Evolutionary conservation across 2,797 vertebrate genomes (phyloP).

Genomic region (Syngnathus rostellatus): DNA sequence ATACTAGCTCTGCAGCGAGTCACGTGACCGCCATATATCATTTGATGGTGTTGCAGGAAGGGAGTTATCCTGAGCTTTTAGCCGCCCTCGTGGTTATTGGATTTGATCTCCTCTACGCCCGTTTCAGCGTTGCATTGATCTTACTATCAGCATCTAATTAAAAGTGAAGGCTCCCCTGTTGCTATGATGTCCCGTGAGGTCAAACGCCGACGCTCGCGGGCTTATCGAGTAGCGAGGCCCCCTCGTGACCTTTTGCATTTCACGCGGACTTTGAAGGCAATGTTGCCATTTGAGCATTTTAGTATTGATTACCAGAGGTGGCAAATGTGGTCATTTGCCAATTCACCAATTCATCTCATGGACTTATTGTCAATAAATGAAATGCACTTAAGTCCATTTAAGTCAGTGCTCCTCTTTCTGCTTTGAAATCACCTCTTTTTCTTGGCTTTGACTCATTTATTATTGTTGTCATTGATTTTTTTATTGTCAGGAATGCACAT

Average conservation of each 20-base stretch:
- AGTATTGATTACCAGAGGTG: neutral
- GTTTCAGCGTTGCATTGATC: slow-evolving; percentile 12
- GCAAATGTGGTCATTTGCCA: neutral
- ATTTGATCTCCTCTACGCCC: neutral
- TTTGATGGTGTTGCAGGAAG: neutral
- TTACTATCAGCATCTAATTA: slow-evolving; percentile 43
- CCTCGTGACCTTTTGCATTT: neutral
- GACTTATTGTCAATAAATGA: too few relatives aligned
- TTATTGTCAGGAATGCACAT: too few relatives aligned
- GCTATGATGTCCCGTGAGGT: slow-evolving; percentile 36
- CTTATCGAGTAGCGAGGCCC: neutral
- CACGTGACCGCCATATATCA: slow-evolving; percentile 8
- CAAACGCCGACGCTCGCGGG: slow-evolving; percentile 18
- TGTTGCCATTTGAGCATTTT: neutral
- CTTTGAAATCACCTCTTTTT: too few relatives aligned
- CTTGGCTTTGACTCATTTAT: too few relatives aligned
- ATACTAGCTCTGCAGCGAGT: neutral
- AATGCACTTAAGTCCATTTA: too few relatives aligned
- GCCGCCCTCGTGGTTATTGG: neutral
- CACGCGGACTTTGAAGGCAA: neutral
- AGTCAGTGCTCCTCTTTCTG: too few relatives aligned
- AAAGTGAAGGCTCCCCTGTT: slow-evolving; percentile 25
- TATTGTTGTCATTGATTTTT: too few relatives aligned
- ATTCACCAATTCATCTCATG: too few relatives aligned
- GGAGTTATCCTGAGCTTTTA: neutral